Evolutionary conservation across 1,140 invertebrate genomes (phyloP).

Genomic region (Drosophila teissieri): DNA sequence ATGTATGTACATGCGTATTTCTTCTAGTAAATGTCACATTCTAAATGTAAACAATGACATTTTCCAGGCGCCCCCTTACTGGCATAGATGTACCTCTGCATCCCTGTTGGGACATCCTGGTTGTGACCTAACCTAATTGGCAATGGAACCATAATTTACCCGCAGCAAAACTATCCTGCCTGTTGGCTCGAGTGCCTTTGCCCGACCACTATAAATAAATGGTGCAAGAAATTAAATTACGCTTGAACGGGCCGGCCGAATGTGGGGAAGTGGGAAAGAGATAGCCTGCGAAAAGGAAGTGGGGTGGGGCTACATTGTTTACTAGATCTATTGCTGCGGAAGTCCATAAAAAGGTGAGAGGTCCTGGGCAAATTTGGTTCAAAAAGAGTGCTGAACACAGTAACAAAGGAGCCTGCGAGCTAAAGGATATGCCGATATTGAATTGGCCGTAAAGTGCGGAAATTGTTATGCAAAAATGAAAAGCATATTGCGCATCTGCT

Average conservation of each 20-base stretch:
- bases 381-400: not conserved
- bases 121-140: conserved; percentile 56
- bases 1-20: not conserved
- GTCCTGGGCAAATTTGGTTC: conserved; percentile 8
- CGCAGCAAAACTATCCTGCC: conserved; percentile 40
- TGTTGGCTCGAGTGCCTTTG: conserved; percentile 23
- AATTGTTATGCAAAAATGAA: conserved; percentile 9
- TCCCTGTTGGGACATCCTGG: conserved; percentile 5
- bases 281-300: not conserved
- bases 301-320: conserved; percentile 52
- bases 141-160: conserved; percentile 47
- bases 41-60: not conserved
- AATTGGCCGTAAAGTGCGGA: conserved; percentile 3
- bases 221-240: conserved; percentile 77
- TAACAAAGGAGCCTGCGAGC: not conserved
- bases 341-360: conserved; percentile 66
- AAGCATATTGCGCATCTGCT: no score
- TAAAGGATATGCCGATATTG: conserved; percentile 21
- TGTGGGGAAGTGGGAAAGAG: conserved; percentile 10
- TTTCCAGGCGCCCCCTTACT: not conserved
- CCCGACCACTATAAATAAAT: conserved; percentile 75
- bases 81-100: conserved; percentile 20
- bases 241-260: conserved; percentile 55
- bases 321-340: conserved; percentile 71
- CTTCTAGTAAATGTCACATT: not conserved